These are phyloP conservation scores for Eulithis testata DNA, from an alignment of 2,888 invertebrate species.

Conservation along the genomic window DNA sequence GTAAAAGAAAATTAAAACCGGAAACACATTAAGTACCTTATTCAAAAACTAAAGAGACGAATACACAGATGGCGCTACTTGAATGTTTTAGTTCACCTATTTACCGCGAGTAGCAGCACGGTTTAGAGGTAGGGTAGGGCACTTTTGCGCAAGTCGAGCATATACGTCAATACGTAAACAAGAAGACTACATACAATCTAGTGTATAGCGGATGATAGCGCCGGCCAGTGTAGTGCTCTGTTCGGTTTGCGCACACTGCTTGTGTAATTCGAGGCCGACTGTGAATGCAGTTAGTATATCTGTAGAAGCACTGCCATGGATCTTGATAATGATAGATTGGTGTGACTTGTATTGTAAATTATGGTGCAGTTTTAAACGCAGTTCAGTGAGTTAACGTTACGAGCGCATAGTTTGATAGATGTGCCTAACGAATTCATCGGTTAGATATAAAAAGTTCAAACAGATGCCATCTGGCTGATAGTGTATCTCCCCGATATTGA, in stretches of 20 bases:
- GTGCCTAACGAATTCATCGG: slow-evolving; percentile 58
- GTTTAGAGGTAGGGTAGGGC: slow-evolving; percentile 25
- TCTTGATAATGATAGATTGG: slow-evolving; percentile 64
- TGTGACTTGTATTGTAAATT: slow-evolving; percentile 55
- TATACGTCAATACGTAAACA: slow-evolving; percentile 81
- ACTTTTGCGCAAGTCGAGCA: slow-evolving; percentile 66
- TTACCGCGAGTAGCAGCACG: slow-evolving; percentile 51
- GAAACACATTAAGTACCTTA: background rate
- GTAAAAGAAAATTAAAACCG: background rate
- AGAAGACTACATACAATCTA: slow-evolving; percentile 65
- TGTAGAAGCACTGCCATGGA: slow-evolving; percentile 61
- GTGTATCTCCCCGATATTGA: slow-evolving; percentile 54
- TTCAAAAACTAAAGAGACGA: slow-evolving; percentile 2
- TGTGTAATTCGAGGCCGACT: slow-evolving; percentile 71
- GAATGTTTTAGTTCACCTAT: slow-evolving; percentile 32
- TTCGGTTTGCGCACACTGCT: slow-evolving; percentile 72
- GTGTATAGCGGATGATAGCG: slow-evolving; percentile 69
- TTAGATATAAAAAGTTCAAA: slow-evolving; percentile 57
- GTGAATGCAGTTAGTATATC: slow-evolving; percentile 66
- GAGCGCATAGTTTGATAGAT: slow-evolving; percentile 41
- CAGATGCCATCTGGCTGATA: slow-evolving; percentile 56
- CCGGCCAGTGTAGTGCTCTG: slow-evolving; percentile 68
- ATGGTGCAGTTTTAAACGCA: slow-evolving; percentile 44
- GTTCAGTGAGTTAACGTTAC: slow-evolving; percentile 61
- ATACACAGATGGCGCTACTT: slow-evolving; percentile 49